Evolutionary conservation across 2,797 vertebrate genomes (phyloP).

Genomic region (Eulemur rubriventer): DNA sequence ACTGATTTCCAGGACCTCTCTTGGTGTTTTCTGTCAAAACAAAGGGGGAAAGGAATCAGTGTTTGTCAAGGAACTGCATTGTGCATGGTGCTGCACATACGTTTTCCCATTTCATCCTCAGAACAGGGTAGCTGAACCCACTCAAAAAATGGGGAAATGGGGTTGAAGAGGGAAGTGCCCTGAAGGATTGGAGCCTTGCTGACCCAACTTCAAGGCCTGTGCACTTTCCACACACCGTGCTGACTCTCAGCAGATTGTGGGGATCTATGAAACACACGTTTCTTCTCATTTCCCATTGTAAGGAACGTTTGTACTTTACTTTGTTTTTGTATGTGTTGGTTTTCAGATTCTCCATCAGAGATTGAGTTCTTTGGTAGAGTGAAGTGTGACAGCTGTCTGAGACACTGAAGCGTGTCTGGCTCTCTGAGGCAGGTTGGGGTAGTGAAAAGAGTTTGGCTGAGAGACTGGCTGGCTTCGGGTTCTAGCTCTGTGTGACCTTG

Average conservation of each 20-base stretch:
- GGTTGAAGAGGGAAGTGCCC: background rate
- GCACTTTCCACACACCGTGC: background rate
- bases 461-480: background rate
- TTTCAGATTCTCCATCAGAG: constrained; percentile 20
- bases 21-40: background rate
- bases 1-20: constrained; percentile 30
- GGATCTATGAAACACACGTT: background rate
- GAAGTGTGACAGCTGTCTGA: background rate
- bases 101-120: background rate
- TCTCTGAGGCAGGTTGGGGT: background rate
- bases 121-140: background rate
- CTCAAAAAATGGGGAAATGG: background rate
- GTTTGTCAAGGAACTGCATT: background rate
- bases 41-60: background rate
- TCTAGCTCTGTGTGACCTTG: background rate
- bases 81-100: background rate
- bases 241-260: background rate
- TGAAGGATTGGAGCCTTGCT: background rate
- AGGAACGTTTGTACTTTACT: background rate
- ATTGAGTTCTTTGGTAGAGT: background rate
- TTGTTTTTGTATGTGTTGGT: background rate
- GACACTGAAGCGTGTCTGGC: background rate
- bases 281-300: background rate
- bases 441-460: background rate
- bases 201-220: background rate